These are phyloP conservation scores for Alcis repandata DNA, from an alignment of 2,888 invertebrate genomes.

Conservation along the genomic window DNA sequence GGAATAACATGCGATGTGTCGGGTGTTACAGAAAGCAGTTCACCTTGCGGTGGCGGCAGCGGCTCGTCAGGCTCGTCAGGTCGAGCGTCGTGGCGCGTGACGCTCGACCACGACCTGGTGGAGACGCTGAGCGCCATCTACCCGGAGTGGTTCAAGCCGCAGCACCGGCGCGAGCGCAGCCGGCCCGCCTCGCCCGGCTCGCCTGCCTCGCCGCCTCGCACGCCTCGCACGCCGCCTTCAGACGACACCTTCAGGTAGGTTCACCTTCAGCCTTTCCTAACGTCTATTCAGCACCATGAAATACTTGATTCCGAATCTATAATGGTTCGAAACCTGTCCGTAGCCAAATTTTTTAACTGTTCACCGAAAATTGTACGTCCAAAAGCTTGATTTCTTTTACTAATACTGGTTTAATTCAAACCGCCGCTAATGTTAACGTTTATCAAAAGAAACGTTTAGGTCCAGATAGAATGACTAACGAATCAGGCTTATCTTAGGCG, in stretches of 20 bases:
- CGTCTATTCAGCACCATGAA: not conserved
- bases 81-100: conserved; percentile 95
- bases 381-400: too few species aligned
- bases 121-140: conserved; percentile 97
- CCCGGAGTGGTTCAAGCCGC: conserved; percentile 96
- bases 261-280: not conserved
- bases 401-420: not conserved
- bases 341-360: not conserved
- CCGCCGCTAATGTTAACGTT: not conserved
- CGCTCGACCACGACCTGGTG: conserved; percentile 96
- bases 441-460: not conserved
- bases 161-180: conserved; percentile 77
- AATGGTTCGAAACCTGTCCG: not conserved
- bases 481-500: conserved; percentile 15
- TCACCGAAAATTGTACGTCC: not conserved
- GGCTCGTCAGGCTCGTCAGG: conserved; percentile 91
- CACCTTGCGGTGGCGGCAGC: conserved; percentile 91
- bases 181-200: conserved; percentile 73
- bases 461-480: not conserved
- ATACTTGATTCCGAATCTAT: too few species aligned
- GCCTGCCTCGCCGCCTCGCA: conserved; percentile 70
- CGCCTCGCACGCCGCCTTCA: conserved; percentile 70
- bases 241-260: conserved; percentile 78
- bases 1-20: conserved; percentile 49
- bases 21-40: conserved; percentile 90